These are phyloP conservation scores for Pedetes capensis DNA, from an alignment of 2,113 vertebrate genomes.

Conservation along the genomic window DNA sequence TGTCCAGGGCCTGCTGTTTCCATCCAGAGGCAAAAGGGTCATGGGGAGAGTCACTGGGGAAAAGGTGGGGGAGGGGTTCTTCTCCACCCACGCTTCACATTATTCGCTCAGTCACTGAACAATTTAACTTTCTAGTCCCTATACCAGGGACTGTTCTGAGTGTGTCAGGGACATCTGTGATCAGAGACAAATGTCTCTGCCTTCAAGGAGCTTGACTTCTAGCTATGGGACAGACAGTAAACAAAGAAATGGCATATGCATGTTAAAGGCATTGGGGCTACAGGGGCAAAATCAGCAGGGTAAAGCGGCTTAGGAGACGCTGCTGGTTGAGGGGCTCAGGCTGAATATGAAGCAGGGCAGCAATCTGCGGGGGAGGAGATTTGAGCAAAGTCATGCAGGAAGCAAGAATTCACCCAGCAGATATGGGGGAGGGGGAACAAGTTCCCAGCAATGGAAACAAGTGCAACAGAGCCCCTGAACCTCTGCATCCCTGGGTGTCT, in stretches of 20 bases:
- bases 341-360: too few relatives aligned
- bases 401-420: not conserved
- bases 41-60: not conserved
- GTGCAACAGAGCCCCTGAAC: not conserved
- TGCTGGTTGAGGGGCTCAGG: not conserved
- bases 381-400: too few relatives aligned
- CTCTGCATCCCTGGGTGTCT: not conserved
- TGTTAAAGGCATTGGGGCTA: not conserved
- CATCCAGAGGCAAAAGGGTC: not conserved
- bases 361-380: too few relatives aligned
- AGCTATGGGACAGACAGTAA: not conserved
- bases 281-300: too few relatives aligned
- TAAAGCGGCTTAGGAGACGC: not conserved
- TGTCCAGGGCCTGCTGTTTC: too few relatives aligned
- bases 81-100: not conserved
- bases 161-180: not conserved
- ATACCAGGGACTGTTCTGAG: too few relatives aligned
- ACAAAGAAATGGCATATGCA: not conserved
- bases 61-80: not conserved
- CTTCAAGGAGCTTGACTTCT: not conserved
- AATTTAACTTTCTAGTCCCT: not conserved
- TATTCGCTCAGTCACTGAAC: too few relatives aligned
- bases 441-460: not conserved
- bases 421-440: rapidly evolving
- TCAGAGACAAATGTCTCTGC: not conserved